Conservation (phyloP, 2,797 vertebrate genomes). For the Gymnoscopelus microlampas region DNA sequence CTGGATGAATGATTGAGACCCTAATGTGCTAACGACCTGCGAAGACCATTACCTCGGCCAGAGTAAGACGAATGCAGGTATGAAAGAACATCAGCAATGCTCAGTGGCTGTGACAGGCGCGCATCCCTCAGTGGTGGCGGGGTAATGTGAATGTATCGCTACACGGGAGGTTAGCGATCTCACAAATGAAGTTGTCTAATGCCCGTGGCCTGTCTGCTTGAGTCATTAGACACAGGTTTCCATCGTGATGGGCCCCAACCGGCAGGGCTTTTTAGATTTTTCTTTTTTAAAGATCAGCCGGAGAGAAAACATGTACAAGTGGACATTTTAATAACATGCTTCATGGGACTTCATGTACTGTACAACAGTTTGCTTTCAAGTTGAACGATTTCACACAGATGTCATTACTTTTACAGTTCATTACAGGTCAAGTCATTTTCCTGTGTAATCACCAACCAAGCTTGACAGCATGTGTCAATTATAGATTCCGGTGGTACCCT, state of each 20-base stretch:
- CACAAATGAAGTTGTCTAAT: constrained; percentile 82
- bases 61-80: constrained; percentile 79
- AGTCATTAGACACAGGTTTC: constrained; percentile 79
- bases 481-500: constrained; percentile 50
- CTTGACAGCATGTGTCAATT: constrained; percentile 72
- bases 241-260: constrained; percentile 58
- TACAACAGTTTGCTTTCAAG: constrained; percentile 78
- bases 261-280: constrained; percentile 42
- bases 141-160: constrained; percentile 79
- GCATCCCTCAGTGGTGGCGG: constrained; percentile 73
- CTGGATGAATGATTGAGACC: constrained; percentile 70
- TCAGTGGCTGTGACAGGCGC: constrained; percentile 75
- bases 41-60: constrained; percentile 74
- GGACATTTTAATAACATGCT: constrained; percentile 82
- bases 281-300: constrained; percentile 35
- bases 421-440: constrained; percentile 72
- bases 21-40: constrained; percentile 77
- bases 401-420: constrained; percentile 75
- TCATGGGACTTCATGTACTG: constrained; percentile 59
- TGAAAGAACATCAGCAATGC: constrained; percentile 77
- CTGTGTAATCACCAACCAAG: constrained; percentile 56
- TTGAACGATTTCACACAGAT: constrained; percentile 67
- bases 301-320: constrained; percentile 69
- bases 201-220: constrained; percentile 73
- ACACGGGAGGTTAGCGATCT: constrained; percentile 78